These are phyloP conservation scores for Amyelois transitella DNA, from an alignment of 1,140 invertebrate species.

Conservation along the genomic window DNA sequence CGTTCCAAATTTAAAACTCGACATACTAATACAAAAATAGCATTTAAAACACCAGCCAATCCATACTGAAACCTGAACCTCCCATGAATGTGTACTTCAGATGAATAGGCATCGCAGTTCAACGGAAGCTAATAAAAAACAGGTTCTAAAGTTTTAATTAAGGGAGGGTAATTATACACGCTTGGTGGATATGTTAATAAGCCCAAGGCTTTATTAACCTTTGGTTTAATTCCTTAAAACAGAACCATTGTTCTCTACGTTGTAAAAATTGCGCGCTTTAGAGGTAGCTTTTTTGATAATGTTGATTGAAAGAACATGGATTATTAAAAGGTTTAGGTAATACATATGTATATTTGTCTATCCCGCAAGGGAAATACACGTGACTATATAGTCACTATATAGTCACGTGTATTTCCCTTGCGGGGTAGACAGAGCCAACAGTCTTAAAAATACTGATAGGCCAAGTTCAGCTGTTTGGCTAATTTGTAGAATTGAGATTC, in stretches of 20 bases:
- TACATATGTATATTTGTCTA: no score
- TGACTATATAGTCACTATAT: no score
- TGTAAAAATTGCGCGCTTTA: slow-evolving; percentile 47
- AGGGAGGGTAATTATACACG: slow-evolving; percentile 64
- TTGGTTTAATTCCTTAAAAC: slow-evolving; percentile 65
- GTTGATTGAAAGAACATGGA: background rate
- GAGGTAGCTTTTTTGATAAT: background rate
- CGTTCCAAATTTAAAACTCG: no score
- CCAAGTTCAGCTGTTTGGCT: no score
- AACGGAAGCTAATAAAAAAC: slow-evolving; percentile 58
- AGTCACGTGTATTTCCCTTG: no score
- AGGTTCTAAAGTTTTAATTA: slow-evolving; percentile 67
- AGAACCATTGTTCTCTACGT: slow-evolving; percentile 52
- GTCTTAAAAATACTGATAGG: no score
- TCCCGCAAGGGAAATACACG: no score
- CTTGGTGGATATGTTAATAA: slow-evolving; percentile 66
- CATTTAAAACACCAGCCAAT: background rate
- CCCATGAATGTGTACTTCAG: background rate
- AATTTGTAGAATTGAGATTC: no score
- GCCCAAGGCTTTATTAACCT: slow-evolving; percentile 61
- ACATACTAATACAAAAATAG: no score
- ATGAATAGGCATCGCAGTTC: background rate
- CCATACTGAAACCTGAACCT: background rate
- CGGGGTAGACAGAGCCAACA: no score
- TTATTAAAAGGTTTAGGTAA: no score